Conservation (phyloP, 2,888 invertebrate species). For the Machimus atricapillus region DNA sequence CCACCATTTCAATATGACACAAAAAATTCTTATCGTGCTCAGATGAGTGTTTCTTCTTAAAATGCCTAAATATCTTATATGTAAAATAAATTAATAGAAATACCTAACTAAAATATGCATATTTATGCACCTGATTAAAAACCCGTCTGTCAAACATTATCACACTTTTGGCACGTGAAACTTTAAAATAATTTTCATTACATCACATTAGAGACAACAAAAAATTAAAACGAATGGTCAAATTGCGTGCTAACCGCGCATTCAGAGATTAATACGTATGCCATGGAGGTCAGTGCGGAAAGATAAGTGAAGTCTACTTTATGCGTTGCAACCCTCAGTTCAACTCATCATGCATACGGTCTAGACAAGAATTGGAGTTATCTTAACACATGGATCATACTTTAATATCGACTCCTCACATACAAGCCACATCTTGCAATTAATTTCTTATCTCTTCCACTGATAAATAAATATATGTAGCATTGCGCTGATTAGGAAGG, state of each 20-base stretch:
- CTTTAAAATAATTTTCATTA: not conserved
- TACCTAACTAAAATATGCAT: too few relatives aligned
- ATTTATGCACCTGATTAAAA: not conserved
- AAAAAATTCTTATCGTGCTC: too few relatives aligned
- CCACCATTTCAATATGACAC: too few relatives aligned
- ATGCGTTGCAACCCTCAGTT: not conserved
- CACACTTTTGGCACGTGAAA: not conserved
- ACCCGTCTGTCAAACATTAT: not conserved
- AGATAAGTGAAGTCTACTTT: not conserved
- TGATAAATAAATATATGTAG: not conserved
- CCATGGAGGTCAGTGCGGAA: not conserved
- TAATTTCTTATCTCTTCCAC: not conserved
- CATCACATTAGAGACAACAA: not conserved
- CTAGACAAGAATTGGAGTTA: not conserved
- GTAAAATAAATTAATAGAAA: too few relatives aligned
- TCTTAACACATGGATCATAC: not conserved
- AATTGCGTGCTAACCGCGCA: not conserved
- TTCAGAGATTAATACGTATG: not conserved
- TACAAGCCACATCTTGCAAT: not conserved
- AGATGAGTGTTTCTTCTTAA: too few relatives aligned
- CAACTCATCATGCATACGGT: not conserved
- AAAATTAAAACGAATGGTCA: not conserved
- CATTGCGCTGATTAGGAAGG: not conserved
- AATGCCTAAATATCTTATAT: too few relatives aligned
- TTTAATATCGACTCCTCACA: not conserved